Evolutionary conservation across 2,113 vertebrate genomes (phyloP).

Genomic region (Psephotus haematonotus): DNA sequence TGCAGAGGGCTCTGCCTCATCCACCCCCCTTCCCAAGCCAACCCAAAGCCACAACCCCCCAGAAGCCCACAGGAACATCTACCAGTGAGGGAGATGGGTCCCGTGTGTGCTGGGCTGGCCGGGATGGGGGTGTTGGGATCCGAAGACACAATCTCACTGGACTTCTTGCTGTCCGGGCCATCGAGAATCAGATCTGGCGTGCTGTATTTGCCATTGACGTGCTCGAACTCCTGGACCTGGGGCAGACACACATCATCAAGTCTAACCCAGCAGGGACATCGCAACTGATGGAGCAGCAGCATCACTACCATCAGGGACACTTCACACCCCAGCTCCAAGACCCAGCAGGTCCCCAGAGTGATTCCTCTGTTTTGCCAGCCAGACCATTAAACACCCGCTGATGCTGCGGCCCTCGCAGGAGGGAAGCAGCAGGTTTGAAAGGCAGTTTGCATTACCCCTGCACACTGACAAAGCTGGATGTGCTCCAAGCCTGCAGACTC

Average conservation of each 20-base stretch:
- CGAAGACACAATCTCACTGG: constrained; percentile 84
- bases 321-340: neutral
- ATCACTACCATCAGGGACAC: neutral
- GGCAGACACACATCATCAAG: neutral
- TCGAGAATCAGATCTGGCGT: constrained; percentile 89
- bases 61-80: neutral
- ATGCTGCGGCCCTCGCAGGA: neutral
- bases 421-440: no score
- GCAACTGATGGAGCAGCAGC: neutral
- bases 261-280: neutral
- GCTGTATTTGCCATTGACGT: constrained; percentile 95
- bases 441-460: neutral
- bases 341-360: rapidly evolving
- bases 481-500: neutral
- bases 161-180: constrained; percentile 87
- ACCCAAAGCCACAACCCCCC: neutral
- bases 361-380: neutral
- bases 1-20: neutral
- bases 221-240: constrained; percentile 97
- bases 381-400: neutral
- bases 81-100: constrained; percentile 81
- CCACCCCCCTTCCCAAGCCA: neutral
- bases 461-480: neutral
- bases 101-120: constrained; percentile 83
- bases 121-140: constrained; percentile 91